Percentiles rank a stretch among this genome's conserved stretches.
Evolutionary conservation across 2,113 vertebrate species (phyloP).

Genomic region (Clarias gariepinus): DNA sequence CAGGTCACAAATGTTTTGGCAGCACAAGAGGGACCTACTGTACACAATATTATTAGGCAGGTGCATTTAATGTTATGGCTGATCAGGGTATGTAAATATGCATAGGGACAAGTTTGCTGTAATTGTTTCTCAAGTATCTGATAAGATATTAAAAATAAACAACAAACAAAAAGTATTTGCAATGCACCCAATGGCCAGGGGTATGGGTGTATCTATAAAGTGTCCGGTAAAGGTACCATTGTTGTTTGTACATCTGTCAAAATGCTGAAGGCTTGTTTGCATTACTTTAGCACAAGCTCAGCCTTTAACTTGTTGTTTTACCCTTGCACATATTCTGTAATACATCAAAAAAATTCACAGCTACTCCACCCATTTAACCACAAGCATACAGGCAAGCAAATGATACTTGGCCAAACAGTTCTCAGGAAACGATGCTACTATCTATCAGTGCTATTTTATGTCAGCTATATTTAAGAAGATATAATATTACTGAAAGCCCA

Average conservation of each 20-base stretch:
- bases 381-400: background rate
- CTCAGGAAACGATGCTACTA: background rate
- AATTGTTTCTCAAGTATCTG: background rate
- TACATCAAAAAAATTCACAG: conserved; percentile 46
- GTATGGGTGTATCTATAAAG: background rate
- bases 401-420: background rate
- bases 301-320: background rate
- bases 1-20: too few relatives aligned
- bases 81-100: too few relatives aligned
- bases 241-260: background rate
- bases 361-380: conserved; percentile 61
- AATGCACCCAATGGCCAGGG: too few relatives aligned
- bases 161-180: background rate
- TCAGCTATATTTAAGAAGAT: background rate
- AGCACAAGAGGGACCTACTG: too few relatives aligned
- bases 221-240: background rate
- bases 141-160: background rate
- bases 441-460: background rate
- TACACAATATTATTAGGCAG: too few relatives aligned
- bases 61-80: too few relatives aligned
- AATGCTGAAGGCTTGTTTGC: background rate
- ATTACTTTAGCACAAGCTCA: background rate
- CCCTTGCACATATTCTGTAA: background rate
- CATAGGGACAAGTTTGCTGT: background rate
- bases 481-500: background rate